These are phyloP conservation scores for Lophius piscatorius DNA, from an alignment of 2,113 vertebrate genomes.

Conservation along the genomic window DNA sequence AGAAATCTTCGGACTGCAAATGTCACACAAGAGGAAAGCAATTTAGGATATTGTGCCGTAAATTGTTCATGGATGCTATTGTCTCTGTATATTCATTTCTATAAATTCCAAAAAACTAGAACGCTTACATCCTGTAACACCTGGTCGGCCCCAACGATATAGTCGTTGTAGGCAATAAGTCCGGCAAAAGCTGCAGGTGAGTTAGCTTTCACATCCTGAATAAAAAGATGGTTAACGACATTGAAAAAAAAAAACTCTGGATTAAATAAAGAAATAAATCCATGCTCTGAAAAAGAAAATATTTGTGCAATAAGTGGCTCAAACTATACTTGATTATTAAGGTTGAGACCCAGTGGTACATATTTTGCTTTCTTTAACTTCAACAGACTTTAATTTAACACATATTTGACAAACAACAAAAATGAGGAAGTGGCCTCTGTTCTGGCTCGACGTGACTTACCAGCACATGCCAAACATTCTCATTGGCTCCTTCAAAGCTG, in stretches of 20 bases:
- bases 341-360: neutral
- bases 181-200: constrained; percentile 91
- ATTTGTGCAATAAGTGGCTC: neutral
- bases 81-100: neutral
- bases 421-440: no score
- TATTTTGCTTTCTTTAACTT: neutral
- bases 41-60: neutral
- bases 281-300: no score
- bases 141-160: constrained; percentile 93
- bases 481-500: constrained; percentile 92
- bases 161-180: constrained; percentile 86
- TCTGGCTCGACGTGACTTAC: constrained; percentile 75
- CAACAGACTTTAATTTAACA: no score
- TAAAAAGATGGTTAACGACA: no score
- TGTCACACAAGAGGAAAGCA: neutral
- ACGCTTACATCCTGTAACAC: constrained; percentile 90
- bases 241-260: no score
- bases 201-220: constrained; percentile 86
- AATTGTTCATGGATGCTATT: neutral
- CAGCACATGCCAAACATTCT: constrained; percentile 94
- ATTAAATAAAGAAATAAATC: no score
- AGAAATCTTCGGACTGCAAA: constrained; percentile 93
- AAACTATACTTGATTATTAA: neutral
- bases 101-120: neutral
- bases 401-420: no score